Evolutionary conservation across 2,113 vertebrate genomes (phyloP).

Genomic region (Xenus cinereus): DNA sequence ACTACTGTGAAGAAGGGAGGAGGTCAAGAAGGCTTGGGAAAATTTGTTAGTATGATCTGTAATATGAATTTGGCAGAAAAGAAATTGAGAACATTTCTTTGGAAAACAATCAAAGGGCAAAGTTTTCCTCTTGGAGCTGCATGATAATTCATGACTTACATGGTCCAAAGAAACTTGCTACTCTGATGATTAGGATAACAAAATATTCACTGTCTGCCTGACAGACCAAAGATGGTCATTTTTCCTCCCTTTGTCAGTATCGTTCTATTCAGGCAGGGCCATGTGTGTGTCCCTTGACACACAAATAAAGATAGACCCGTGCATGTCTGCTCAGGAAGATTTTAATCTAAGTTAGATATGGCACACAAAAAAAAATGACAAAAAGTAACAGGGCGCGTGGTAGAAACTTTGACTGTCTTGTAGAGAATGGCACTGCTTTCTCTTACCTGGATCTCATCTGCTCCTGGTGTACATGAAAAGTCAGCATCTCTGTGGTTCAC

Average conservation of each 20-base stretch:
- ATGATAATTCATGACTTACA: conserved; percentile 38
- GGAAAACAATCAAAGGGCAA: conserved; percentile 66
- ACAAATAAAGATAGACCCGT: neutral
- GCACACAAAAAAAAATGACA: neutral
- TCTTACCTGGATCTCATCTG: neutral
- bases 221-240: conserved; percentile 46
- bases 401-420: neutral
- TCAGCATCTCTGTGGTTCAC: neutral
- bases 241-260: neutral
- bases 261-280: neutral
- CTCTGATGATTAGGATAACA: conserved; percentile 7
- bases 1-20: conserved; percentile 8
- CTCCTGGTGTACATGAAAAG: neutral
- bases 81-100: conserved; percentile 61
- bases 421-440: neutral
- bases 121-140: conserved; percentile 47
- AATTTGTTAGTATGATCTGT: conserved; percentile 47
- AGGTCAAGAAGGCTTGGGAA: conserved; percentile 69
- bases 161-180: conserved; percentile 2
- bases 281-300: neutral
- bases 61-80: conserved; percentile 56
- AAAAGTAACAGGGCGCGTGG: neutral
- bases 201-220: conserved; percentile 28
- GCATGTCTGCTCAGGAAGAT: neutral
- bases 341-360: neutral